These are phyloP conservation scores for Polylopha cassiicola DNA, from an alignment of 2,888 invertebrate species.

Conservation along the genomic window DNA sequence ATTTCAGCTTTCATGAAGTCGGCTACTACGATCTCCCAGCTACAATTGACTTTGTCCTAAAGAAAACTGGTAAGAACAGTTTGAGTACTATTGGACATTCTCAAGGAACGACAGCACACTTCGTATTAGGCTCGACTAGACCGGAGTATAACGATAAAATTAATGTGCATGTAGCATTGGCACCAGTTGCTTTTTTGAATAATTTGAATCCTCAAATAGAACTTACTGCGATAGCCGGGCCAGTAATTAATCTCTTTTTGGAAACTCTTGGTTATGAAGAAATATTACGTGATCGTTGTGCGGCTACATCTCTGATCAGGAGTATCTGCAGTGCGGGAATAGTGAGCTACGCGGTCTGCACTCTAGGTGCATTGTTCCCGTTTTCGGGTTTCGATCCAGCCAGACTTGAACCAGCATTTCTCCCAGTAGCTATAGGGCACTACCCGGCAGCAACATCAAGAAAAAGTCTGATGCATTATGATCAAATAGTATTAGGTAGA, in stretches of 20 bases:
- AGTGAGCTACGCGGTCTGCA: too few relatives aligned
- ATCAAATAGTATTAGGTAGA: not conserved
- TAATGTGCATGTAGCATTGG: constrained; percentile 15
- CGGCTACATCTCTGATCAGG: too few relatives aligned
- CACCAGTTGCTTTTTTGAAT: constrained; percentile 24
- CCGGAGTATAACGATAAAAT: constrained; percentile 23
- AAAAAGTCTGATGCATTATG: not conserved
- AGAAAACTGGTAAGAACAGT: constrained; percentile 1
- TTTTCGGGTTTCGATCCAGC: not conserved
- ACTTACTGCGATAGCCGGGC: constrained; percentile 6
- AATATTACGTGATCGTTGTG: constrained; percentile 16
- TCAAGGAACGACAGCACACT: constrained; percentile 20
- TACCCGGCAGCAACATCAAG: not conserved
- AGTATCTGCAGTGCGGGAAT: too few relatives aligned
- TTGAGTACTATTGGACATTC: constrained; percentile 20
- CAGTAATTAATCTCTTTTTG: constrained; percentile 9
- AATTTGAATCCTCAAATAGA: constrained; percentile 23
- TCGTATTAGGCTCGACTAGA: constrained; percentile 16
- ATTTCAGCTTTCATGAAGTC: constrained; percentile 23
- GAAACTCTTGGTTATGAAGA: constrained; percentile 19
- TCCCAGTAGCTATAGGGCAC: not conserved
- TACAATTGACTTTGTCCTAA: constrained; percentile 15
- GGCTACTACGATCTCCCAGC: constrained; percentile 22
- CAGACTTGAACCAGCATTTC: not conserved
- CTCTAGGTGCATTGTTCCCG: not conserved